Evolutionary conservation across 2,113 vertebrate genomes (phyloP).

Genomic region (Charadrius vociferus): DNA sequence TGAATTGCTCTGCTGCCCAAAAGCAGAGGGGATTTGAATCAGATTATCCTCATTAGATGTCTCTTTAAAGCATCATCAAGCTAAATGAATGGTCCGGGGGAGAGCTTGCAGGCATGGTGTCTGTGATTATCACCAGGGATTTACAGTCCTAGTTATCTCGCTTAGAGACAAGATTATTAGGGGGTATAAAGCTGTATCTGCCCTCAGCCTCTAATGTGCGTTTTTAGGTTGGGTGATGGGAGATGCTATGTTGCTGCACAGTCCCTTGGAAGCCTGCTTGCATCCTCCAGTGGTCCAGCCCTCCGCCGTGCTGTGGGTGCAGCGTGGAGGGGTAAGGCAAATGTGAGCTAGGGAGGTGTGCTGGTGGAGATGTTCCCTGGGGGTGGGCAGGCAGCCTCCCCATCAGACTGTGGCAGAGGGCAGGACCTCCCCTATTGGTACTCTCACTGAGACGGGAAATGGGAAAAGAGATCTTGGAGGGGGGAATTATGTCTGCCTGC

Average conservation of each 20-base stretch:
- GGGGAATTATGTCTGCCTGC: rapidly evolving
- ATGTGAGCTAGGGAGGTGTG: neutral
- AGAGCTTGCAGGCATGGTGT: constrained; percentile 47
- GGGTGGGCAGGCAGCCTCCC: rapidly evolving
- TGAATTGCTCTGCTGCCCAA: constrained; percentile 45
- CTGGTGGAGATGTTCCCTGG: neutral
- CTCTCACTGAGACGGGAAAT: neutral
- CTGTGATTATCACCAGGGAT: constrained; percentile 45
- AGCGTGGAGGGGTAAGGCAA: neutral
- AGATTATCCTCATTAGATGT: constrained; percentile 58
- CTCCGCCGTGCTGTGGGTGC: neutral
- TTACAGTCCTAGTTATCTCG: constrained; percentile 53
- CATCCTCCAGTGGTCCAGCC: neutral
- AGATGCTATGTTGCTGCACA: rapidly evolving
- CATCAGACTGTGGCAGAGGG: neutral
- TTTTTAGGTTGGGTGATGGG: neutral
- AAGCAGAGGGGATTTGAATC: constrained; percentile 52
- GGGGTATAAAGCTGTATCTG: constrained; percentile 35
- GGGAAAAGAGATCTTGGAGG: neutral
- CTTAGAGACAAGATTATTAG: constrained; percentile 57
- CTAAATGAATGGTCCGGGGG: constrained; percentile 51
- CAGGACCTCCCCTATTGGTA: neutral
- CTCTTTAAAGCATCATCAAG: constrained; percentile 56
- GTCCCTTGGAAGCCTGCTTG: neutral
- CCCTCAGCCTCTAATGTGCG: neutral